Conservation (phyloP, 2,797 vertebrate genomes). For the Chelidonichthys spinosus region DNA sequence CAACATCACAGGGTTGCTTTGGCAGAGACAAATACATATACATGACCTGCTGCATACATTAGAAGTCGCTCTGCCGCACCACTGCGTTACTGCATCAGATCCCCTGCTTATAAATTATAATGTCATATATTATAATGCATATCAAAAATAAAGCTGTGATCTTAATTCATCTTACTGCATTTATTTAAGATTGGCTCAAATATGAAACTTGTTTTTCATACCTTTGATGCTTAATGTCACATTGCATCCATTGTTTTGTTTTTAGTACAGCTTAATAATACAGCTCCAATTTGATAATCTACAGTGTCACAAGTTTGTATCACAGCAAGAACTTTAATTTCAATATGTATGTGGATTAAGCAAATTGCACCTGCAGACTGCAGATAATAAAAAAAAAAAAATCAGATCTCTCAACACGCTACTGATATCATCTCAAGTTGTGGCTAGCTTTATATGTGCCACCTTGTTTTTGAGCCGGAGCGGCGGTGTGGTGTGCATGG, state of each 20-base stretch:
- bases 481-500: slow-evolving; percentile 53
- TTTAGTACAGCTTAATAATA: slow-evolving; percentile 24
- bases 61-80: slow-evolving; percentile 48
- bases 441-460: slow-evolving; percentile 59
- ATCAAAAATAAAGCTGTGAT: background rate
- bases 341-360: slow-evolving; percentile 19
- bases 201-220: background rate
- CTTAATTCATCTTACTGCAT: background rate
- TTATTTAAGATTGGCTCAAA: background rate
- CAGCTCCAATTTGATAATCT: slow-evolving; percentile 2
- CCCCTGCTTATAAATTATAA: slow-evolving; percentile 9
- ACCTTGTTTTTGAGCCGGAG: slow-evolving; percentile 45
- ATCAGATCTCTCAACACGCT: slow-evolving; percentile 12
- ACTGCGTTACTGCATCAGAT: slow-evolving; percentile 16
- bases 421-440: slow-evolving; percentile 43
- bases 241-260: background rate
- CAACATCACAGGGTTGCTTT: slow-evolving; percentile 79
- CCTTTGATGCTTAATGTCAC: background rate
- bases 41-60: slow-evolving; percentile 66
- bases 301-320: background rate
- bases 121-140: background rate
- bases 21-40: slow-evolving; percentile 75
- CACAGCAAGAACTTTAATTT: background rate
- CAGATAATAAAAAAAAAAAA: slow-evolving; percentile 15
- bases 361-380: slow-evolving; percentile 1